Conservation (phyloP, 2,113 vertebrate species). For the Eubucco bourcierii region DNA sequence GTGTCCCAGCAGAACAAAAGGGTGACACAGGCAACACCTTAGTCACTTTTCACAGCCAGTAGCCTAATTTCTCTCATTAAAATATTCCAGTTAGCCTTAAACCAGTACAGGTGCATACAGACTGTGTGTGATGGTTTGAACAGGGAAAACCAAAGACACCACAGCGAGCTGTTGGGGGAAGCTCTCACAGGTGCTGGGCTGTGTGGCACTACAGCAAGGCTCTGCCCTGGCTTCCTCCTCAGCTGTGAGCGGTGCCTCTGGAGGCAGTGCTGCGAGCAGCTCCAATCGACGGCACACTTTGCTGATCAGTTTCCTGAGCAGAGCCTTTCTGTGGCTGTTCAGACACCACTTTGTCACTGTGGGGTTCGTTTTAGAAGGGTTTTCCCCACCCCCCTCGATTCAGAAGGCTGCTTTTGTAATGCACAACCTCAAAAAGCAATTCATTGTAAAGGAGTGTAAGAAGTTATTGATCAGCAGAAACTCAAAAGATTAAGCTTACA, state of each 20-base stretch:
- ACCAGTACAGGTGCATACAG: no score
- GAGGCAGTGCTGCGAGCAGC: not conserved
- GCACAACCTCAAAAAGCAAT: not conserved
- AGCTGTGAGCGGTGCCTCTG: not conserved
- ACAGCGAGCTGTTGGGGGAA: not conserved
- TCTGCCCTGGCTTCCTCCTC: not conserved
- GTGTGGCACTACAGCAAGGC: not conserved
- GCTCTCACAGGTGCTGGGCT: not conserved
- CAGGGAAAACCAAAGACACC: not conserved
- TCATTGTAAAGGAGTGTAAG: not conserved
- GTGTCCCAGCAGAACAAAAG: no score
- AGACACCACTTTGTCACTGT: not conserved
- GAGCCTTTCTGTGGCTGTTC: not conserved
- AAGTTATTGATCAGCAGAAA: not conserved
- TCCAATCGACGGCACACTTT: not conserved
- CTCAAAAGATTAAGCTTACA: not conserved
- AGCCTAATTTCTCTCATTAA: no score
- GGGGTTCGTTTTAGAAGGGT: not conserved
- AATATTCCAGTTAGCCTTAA: no score
- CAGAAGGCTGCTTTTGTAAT: not conserved
- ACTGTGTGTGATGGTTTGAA: no score
- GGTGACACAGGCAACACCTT: no score
- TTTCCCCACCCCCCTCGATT: not conserved
- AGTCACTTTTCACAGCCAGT: no score
- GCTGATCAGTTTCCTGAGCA: not conserved